Evolutionary conservation across 2,888 invertebrate species (phyloP).

Genomic region (Stratiomys singularior): DNA sequence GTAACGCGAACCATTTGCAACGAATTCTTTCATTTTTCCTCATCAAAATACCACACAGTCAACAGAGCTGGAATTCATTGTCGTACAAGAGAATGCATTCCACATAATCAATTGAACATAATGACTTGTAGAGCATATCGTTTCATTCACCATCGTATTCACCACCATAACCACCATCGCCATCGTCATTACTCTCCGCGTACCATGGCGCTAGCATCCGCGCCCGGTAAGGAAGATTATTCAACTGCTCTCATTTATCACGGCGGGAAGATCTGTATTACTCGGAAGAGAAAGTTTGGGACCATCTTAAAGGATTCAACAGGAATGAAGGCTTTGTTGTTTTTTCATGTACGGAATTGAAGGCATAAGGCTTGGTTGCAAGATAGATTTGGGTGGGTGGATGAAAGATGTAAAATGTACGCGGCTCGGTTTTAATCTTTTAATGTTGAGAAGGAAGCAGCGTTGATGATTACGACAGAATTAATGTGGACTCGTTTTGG

Average conservation of each 20-base stretch:
- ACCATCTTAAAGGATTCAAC: no score
- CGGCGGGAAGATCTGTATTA: background rate
- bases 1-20: background rate
- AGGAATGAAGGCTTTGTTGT: no score
- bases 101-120: constrained; percentile 14
- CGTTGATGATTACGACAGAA: no score
- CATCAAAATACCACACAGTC: background rate
- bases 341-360: no score
- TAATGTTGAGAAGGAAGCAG: no score
- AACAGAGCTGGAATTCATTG: background rate
- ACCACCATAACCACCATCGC: background rate
- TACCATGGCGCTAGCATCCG: background rate
- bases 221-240: background rate
- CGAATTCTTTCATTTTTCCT: background rate
- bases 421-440: no score
- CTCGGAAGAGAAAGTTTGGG: background rate
- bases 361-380: no score
- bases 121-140: constrained; percentile 8
- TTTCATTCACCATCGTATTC: background rate
- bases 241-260: constrained; percentile 3
- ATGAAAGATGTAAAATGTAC: no score
- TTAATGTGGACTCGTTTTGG: no score
- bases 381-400: no score
- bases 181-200: background rate
- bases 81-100: constrained; percentile 11